Evolutionary conservation across 2,888 invertebrate genomes (phyloP).

Genomic region (Acronicta leporina): DNA sequence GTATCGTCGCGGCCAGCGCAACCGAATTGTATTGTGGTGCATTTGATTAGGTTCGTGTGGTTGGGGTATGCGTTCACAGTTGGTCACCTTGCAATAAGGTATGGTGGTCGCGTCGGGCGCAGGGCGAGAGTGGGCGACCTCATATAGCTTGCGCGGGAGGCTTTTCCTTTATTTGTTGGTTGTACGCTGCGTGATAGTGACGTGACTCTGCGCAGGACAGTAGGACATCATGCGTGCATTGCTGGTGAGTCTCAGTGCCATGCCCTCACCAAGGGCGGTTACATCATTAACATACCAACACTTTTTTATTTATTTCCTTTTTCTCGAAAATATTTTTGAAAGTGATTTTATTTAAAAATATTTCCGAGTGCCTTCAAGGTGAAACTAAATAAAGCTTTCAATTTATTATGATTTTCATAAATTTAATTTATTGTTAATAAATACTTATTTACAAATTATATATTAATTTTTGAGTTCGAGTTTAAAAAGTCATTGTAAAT

Average conservation of each 20-base stretch:
- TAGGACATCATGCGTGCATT: constrained; percentile 84
- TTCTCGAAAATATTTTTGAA: constrained; percentile 17
- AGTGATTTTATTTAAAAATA: constrained; percentile 24
- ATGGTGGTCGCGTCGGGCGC: constrained; percentile 84
- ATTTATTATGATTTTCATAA: too few relatives aligned
- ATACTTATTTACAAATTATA: too few relatives aligned
- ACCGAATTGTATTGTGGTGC: constrained; percentile 76
- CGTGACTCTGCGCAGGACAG: constrained; percentile 68
- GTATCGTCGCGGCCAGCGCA: constrained; percentile 75
- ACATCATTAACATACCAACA: constrained; percentile 58
- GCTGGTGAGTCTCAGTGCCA: constrained; percentile 79
- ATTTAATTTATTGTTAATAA: too few relatives aligned
- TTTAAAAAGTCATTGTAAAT: too few relatives aligned
- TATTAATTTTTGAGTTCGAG: too few relatives aligned
- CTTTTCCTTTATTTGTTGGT: constrained; percentile 87
- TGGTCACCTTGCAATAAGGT: constrained; percentile 86
- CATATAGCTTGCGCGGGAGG: constrained; percentile 85
- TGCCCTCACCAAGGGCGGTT: constrained; percentile 63
- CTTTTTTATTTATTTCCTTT: constrained; percentile 34
- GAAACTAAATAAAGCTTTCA: constrained; percentile 13
- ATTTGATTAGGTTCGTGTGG: constrained; percentile 62
- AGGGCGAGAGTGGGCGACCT: constrained; percentile 88
- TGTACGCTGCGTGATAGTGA: constrained; percentile 83
- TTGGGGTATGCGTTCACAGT: constrained; percentile 71
- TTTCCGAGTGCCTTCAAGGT: constrained; percentile 49